Conservation (phyloP, 1,140 invertebrate species). For the Trichonephila clavipes region DNA sequence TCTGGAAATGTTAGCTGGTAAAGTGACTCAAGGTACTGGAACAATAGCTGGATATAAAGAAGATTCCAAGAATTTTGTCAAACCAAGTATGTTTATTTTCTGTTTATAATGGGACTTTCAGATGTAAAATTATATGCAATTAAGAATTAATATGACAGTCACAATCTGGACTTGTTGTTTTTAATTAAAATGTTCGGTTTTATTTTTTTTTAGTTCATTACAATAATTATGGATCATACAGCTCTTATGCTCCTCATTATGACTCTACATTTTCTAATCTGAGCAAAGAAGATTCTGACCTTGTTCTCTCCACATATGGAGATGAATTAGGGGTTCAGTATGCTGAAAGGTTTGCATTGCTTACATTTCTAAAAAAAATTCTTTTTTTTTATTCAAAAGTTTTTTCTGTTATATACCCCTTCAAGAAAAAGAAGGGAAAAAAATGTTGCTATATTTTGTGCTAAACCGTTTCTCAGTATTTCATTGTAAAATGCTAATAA, state of each 20-base stretch:
- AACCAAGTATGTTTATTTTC: constrained; percentile 83
- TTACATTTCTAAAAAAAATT: too few species aligned
- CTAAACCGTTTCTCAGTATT: too few species aligned
- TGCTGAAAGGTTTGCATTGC: constrained; percentile 85
- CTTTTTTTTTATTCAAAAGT: not conserved
- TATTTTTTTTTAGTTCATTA: constrained; percentile 87
- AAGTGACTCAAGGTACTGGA: constrained; percentile 89
- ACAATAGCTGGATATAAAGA: constrained; percentile 88
- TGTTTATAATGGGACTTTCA: not conserved
- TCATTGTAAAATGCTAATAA: too few species aligned
- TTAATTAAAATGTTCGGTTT: not conserved
- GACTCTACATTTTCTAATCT: constrained; percentile 97
- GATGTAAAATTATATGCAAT: not conserved
- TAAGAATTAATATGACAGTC: not conserved
- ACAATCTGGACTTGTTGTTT: too few species aligned
- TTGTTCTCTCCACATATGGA: constrained; percentile 95
- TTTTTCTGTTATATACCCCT: not conserved
- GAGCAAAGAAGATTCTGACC: constrained; percentile 94
- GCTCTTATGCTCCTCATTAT: constrained; percentile 96
- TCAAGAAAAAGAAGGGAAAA: not conserved
- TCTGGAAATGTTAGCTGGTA: constrained; percentile 90
- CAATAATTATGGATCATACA: constrained; percentile 95
- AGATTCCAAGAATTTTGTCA: constrained; percentile 92
- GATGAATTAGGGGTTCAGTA: constrained; percentile 93
- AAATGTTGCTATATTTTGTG: too few species aligned